A percentile compares a stretch with the other conserved stretches of the same genome.
phyloP scores from a whole-genome alignment of 2,888 invertebrate species.

The Lithophane semibrunnea region DNA sequence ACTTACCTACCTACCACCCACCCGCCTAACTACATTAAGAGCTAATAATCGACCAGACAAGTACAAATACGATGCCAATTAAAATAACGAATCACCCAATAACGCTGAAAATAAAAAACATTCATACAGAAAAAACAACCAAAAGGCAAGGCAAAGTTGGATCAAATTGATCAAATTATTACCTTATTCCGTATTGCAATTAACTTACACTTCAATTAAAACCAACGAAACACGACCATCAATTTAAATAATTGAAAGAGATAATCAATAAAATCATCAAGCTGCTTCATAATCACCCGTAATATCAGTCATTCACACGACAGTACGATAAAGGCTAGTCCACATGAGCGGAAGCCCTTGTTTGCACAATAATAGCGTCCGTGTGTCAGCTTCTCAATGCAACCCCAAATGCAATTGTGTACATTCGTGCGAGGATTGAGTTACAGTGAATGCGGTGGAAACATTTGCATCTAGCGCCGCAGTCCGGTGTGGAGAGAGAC shows the following conservation, averaged over 20 bases:
- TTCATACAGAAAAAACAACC: constrained; percentile 1
- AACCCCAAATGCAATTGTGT: constrained; percentile 89
- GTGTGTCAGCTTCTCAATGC: constrained; percentile 81
- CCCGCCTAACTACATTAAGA: constrained; percentile 34
- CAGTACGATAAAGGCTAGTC: constrained; percentile 76
- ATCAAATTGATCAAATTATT: constrained; percentile 10
- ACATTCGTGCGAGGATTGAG: constrained; percentile 88
- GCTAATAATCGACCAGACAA: constrained; percentile 44
- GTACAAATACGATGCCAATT: constrained; percentile 9
- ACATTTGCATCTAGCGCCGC: constrained; percentile 82
- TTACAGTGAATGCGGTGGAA: constrained; percentile 86
- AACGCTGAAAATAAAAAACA: constrained; percentile 1
- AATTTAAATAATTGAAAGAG: constrained; percentile 57
- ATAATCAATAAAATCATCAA: constrained; percentile 60
- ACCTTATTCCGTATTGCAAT: constrained; percentile 22
- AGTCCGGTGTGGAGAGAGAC: constrained; percentile 55
- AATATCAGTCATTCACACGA: constrained; percentile 67
- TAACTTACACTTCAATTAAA: constrained; percentile 52
- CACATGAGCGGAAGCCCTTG: constrained; percentile 79
- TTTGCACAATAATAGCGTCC: constrained; percentile 85
- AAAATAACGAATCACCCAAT: constrained; percentile 14
- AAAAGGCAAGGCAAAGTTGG: constrained; percentile 5
- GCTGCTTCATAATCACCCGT: constrained; percentile 57
- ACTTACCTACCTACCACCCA: constrained; percentile 65
- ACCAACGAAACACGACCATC: constrained; percentile 46